phyloP scores from a whole-genome alignment of 1,140 invertebrate species.

The Sycophila sp. region DNA sequence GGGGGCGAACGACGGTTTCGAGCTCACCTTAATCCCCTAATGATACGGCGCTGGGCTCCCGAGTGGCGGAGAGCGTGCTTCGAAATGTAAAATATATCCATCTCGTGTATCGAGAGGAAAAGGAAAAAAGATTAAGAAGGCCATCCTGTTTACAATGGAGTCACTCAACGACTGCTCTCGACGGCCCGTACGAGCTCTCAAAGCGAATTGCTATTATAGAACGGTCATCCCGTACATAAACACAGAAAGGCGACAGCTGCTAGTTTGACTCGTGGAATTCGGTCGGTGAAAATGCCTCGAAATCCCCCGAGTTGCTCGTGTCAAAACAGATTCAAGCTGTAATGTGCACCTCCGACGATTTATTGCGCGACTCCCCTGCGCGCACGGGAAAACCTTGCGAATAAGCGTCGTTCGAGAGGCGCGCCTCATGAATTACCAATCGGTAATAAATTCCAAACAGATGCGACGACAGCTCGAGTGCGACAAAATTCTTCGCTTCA shows the following conservation, averaged over 20 bases:
- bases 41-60: background rate
- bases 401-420: constrained; percentile 11
- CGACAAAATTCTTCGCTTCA: background rate
- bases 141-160: no score
- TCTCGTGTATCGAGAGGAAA: no score
- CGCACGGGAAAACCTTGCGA: background rate
- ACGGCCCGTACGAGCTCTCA: no score
- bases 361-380: background rate
- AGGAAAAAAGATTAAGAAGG: no score
- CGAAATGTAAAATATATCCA: no score
- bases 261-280: background rate
- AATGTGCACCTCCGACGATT: background rate
- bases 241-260: background rate
- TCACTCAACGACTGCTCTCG: no score
- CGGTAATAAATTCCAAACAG: constrained; percentile 63
- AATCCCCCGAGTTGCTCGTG: background rate
- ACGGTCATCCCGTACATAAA: background rate
- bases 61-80: no score
- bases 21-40: constrained; percentile 13
- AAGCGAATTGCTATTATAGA: no score
- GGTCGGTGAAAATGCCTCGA: background rate
- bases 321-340: constrained; percentile 9
- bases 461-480: constrained; percentile 54
- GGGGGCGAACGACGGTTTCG: background rate
- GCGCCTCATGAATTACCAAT: constrained; percentile 55